A percentile compares a stretch with the other conserved stretches of the same genome.
Conservation (phyloP, 2,797 vertebrate genomes). For the Gallinago stenura region DNA sequence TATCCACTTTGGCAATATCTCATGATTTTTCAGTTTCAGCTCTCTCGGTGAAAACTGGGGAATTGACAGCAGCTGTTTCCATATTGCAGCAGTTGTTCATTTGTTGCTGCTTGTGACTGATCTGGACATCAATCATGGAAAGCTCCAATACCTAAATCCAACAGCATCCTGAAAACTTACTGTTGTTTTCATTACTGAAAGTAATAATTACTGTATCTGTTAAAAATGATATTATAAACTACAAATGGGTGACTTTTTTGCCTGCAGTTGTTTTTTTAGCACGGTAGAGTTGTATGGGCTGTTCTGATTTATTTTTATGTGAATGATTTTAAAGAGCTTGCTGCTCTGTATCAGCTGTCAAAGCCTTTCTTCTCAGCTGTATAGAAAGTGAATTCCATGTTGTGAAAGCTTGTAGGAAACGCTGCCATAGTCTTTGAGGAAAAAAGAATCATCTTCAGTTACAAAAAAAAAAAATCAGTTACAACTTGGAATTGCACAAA, state of each 20-base stretch:
- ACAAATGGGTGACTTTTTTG: not conserved
- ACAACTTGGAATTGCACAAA: not conserved
- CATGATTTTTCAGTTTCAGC: not conserved
- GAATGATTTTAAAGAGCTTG: not conserved
- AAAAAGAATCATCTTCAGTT: not conserved
- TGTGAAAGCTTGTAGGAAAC: not conserved
- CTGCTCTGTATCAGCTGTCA: not conserved
- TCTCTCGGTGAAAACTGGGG: not conserved
- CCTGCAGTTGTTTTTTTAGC: not conserved
- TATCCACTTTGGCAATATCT: not conserved
- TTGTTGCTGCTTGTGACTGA: not conserved
- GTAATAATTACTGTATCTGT: not conserved
- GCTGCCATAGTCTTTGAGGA: not conserved
- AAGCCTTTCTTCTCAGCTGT: not conserved
- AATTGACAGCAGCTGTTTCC: not conserved
- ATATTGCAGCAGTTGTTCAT: not conserved
- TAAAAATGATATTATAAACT: not conserved
- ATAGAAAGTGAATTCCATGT: not conserved
- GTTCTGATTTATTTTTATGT: not conserved
- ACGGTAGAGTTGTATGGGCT: not conserved
- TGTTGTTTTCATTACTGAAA: not conserved
- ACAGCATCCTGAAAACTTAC: not conserved
- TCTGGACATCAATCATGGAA: not conserved
- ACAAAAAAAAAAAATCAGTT: not conserved
- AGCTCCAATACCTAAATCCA: not conserved